Evolutionary conservation across 2,113 vertebrate genomes (phyloP).

Genomic region (Forbesichthys agassizii): DNA sequence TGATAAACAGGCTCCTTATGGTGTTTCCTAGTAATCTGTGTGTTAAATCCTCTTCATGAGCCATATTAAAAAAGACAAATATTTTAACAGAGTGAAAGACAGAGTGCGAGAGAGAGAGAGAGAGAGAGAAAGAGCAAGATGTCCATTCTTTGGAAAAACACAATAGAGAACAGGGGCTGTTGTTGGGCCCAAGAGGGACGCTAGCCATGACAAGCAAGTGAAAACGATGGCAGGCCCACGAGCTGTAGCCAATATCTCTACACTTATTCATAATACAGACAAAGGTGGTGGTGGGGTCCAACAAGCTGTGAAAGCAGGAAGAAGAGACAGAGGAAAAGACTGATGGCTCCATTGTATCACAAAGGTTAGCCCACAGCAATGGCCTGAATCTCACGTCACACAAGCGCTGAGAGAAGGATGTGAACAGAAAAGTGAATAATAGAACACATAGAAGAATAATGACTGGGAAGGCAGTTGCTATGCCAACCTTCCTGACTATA

Average conservation of each 20-base stretch:
- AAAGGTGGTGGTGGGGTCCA: conserved; percentile 42
- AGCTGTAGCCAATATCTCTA: conserved; percentile 29
- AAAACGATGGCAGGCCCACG: conserved; percentile 18
- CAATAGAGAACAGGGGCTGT: conserved; percentile 25
- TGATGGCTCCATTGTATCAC: conserved; percentile 44
- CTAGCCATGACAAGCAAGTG: conserved; percentile 37
- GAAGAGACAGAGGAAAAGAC: conserved; percentile 30
- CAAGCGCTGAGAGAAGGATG: conserved; percentile 38
- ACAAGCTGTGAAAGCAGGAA: conserved; percentile 22
- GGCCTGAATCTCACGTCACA: conserved; percentile 35
- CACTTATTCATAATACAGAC: conserved; percentile 45
- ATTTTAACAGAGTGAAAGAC: no score
- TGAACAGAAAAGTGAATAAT: conserved; percentile 59
- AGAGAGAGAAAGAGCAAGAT: conserved; percentile 2
- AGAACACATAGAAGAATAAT: conserved; percentile 50
- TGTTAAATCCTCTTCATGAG: background rate
- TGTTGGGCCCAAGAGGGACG: conserved; percentile 19
- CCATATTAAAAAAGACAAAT: no score
- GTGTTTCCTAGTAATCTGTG: background rate
- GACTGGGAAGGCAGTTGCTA: conserved; percentile 62
- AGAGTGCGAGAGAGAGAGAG: background rate
- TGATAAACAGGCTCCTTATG: no score
- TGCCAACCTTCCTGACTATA: conserved; percentile 66
- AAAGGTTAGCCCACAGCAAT: conserved; percentile 42
- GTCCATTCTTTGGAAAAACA: conserved; percentile 20